These are phyloP conservation scores for Scaptomyza flava DNA, from an alignment of 2,888 invertebrate genomes.

Conservation along the genomic window DNA sequence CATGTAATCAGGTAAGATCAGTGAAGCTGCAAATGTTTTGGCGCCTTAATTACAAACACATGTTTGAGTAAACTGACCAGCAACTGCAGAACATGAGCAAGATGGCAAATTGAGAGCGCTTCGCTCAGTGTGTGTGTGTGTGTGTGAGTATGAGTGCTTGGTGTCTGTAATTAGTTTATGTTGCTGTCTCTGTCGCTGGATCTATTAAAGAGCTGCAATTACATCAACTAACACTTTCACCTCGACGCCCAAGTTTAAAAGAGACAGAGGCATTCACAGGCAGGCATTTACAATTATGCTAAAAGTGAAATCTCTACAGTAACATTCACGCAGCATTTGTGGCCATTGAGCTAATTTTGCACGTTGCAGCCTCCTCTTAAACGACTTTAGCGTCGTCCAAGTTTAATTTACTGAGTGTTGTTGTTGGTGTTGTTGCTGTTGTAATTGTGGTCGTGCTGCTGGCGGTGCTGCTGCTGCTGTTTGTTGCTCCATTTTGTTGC, in stretches of 20 bases:
- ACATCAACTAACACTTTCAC: constrained; percentile 62
- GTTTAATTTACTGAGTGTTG: constrained; percentile 29
- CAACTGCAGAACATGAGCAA: constrained; percentile 3
- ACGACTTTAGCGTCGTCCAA: constrained; percentile 31
- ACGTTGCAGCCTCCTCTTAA: constrained; percentile 27
- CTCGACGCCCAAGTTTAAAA: constrained; percentile 31
- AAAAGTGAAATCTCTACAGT: constrained; percentile 62
- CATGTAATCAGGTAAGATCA: constrained; percentile 14
- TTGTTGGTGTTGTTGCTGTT: constrained; percentile 21
- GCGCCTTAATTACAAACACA: constrained; percentile 67
- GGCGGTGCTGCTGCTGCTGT: constrained; percentile 21
- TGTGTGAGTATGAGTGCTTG: constrained; percentile 8
- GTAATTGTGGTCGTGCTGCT: constrained; percentile 36
- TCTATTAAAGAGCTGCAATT: constrained; percentile 46
- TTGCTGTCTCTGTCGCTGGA: constrained; percentile 24
- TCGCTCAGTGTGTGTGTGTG: constrained; percentile 5
- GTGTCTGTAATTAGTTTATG: constrained; percentile 32
- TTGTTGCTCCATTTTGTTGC: constrained; percentile 46
- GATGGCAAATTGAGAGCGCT: constrained; percentile 23
- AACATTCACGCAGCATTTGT: constrained; percentile 41
- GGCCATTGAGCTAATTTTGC: constrained; percentile 63
- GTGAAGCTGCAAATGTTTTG: constrained; percentile 19
- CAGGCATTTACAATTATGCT: constrained; percentile 47
- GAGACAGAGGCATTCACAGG: constrained; percentile 6
- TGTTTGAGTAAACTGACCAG: constrained; percentile 42